Base-by-base conservation (phyloP, 2,888 invertebrate genomes). In the Ectobius pallidus region DNA sequence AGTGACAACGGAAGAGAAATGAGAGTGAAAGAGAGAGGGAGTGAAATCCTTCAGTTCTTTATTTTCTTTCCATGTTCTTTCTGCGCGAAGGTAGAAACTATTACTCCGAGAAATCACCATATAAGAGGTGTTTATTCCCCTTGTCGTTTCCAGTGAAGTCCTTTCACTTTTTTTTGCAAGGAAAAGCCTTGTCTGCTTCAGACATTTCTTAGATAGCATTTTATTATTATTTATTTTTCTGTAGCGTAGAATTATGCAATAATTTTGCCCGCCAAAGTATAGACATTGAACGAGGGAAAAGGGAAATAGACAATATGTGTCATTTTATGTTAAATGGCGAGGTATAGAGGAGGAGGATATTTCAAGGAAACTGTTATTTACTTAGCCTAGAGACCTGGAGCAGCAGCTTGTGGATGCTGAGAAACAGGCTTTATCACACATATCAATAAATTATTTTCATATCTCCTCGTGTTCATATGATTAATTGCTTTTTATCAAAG, bases 101-200 rank as follows among this genome's bases (percentile, higher is more conserved):
- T 58, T 58, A 58, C 30, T 58, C n/a, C 58, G 27, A 30, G 30
- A 58, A 58, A 58, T 58, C 58, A 58, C 25, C 58, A 58, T 58
- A 58, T 32, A 58, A 58, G 30, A 58, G 58, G 58, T 58, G 58
- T 58, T 58, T 58, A 58, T 58, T n/a, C 58, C 58, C 55, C 55
- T 9, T 27, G 55, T 55, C 55, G 27, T 25, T 55, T 55, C 14
- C 58, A 58, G 25, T 3, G 30, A n/a, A 58, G n/a, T 30, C n/a
- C 58, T 58, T 58, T 25, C 30, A 58, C n/a, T 58, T 30, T 58
- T 58, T n/a, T 58, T 4, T 30, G 14, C 7, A 30, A 58, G 58
- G 30, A n/a, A 30, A 58, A 25, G 30, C 27, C 27, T 6, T 22
- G 25, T 25, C 27, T 58, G 58, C 18, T 52, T 25, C 52, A 52